Base-by-base conservation (phyloP, 2,797 vertebrate genomes). In the Chelonia mydas region DNA sequence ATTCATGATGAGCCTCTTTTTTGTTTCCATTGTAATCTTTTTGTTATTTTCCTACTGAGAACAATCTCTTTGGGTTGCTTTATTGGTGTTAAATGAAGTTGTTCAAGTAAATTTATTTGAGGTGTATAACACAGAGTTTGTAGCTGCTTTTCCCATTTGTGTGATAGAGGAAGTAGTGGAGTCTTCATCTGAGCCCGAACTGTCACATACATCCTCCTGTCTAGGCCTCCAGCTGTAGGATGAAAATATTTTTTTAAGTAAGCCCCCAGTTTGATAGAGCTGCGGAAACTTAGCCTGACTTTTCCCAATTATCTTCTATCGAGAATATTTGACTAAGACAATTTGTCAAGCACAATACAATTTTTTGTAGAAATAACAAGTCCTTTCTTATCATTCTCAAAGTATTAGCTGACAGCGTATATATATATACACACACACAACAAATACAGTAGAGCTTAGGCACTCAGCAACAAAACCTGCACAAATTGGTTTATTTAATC, bases 281-380 rank as follows among this genome's bases (percentile, higher is more conserved):
- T 86, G 17, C 45, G 83, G 49, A 21, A 53, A 53, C 23, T 81
- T 68, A 11, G 25, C 37, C 78, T 88, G 76, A 65, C 79, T 79
- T 83, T 49, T 90, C 81, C 76, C 84, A 90, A 2, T 95, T 91
- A 88, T 25, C 7, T 86, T 79, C 47, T 77, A 65, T 94, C 83
- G 93, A 92, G 84, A 92, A 72, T 5, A 16, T 91, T 92, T 83
- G 49, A 59, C 23, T 89, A 72, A 94, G 86, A 87, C 79, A 53
- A 86, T 93, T 88, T 93, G 61, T 94, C 95, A 94, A 95, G 25
- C 11, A 2, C 41, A 37, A 31, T 88, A 84, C 23, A 50, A 68
- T 21, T 33, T 84, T 85, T 76, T 86, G 17, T 13, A 50, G 6
- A 37, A 55, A 88, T 65, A 89, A 76, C 49, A 59, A 93, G 77